Evolutionary conservation across 1,140 invertebrate species (phyloP).

Genomic region (Bombus ignitus): DNA sequence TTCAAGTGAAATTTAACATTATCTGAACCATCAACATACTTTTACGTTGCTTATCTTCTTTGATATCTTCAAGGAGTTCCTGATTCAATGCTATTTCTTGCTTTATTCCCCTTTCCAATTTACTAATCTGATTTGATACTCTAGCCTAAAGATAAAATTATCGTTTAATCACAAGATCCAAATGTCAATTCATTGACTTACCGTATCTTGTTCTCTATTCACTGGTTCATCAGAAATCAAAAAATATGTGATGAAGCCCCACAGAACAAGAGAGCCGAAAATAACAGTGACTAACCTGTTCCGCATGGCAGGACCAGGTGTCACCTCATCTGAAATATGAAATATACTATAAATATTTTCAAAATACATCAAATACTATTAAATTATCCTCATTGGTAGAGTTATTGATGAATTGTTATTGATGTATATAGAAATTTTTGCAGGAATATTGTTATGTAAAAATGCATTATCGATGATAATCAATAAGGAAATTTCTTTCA

Average conservation of each 20-base stretch:
- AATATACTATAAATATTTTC: background rate
- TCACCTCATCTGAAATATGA: slow-evolving; percentile 76
- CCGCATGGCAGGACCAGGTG: slow-evolving; percentile 79
- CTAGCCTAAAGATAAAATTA: slow-evolving; percentile 59
- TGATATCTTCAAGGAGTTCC: slow-evolving; percentile 69
- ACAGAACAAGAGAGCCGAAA: slow-evolving; percentile 77
- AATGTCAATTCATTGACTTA: slow-evolving; percentile 16
- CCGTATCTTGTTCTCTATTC: slow-evolving; percentile 69
- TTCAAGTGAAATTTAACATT: too few relatives aligned
- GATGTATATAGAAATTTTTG: background rate
- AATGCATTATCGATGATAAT: background rate
- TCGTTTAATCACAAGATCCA: background rate
- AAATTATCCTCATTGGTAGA: background rate
- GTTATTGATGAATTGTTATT: background rate
- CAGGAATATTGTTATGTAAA: background rate
- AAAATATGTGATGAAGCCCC: slow-evolving; percentile 79
- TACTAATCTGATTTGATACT: slow-evolving; percentile 73
- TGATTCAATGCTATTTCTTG: slow-evolving; percentile 75
- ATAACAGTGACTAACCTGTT: slow-evolving; percentile 79
- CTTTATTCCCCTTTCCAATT: slow-evolving; percentile 73
- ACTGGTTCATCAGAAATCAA: slow-evolving; percentile 78
- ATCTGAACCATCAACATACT: slow-evolving; percentile 58
- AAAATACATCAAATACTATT: background rate
- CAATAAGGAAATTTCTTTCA: background rate
- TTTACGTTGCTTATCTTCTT: slow-evolving; percentile 65